phyloP scores from a whole-genome alignment of 2,113 vertebrate species.

The Saccopteryx leptura region DNA sequence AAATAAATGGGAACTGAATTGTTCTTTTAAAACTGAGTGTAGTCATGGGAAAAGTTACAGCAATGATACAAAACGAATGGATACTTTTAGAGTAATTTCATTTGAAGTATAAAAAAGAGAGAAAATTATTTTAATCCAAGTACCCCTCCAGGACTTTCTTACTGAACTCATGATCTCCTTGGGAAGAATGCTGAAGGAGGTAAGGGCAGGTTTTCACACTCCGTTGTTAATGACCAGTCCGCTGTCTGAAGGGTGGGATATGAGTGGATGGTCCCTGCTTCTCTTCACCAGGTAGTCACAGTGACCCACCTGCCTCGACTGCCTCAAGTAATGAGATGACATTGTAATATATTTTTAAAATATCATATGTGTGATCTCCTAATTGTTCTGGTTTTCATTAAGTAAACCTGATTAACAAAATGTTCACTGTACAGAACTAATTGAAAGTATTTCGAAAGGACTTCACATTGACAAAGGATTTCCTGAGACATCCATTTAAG shows the following conservation, averaged over 20 bases:
- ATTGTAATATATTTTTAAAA: background rate
- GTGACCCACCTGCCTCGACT: background rate
- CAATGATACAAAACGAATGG: background rate
- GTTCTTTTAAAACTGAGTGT: background rate
- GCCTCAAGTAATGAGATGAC: background rate
- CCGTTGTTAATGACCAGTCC: background rate
- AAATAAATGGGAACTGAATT: conserved; percentile 12
- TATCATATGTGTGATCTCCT: background rate
- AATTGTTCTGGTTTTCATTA: conserved; percentile 21
- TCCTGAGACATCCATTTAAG: conserved; percentile 50
- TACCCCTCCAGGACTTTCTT: background rate
- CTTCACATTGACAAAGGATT: conserved; percentile 54
- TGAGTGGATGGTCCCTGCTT: background rate
- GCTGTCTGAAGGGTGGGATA: background rate
- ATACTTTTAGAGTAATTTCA: conserved; percentile 26
- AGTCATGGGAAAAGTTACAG: background rate
- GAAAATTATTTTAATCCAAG: conserved; percentile 10
- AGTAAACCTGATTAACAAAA: conserved; percentile 37
- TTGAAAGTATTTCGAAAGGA: conserved; percentile 29
- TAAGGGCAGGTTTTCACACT: background rate
- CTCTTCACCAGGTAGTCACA: background rate
- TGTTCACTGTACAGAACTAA: conserved; percentile 4
- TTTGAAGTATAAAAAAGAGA: conserved; percentile 1
- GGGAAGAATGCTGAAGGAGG: background rate
- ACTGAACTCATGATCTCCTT: background rate